Evolutionary conservation across 2,797 vertebrate genomes (phyloP).

Genomic region (Esox lucius): DNA sequence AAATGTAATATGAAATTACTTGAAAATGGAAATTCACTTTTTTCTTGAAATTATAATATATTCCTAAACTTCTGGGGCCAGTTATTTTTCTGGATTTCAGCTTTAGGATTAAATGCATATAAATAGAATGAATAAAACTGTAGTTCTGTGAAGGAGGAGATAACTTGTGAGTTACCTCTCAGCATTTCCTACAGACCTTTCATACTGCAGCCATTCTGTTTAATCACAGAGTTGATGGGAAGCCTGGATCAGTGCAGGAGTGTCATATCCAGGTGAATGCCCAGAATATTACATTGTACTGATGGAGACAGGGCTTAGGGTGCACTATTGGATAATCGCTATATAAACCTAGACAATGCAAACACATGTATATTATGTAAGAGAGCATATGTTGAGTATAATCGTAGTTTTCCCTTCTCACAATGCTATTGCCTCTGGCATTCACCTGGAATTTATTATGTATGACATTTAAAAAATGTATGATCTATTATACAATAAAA

Average conservation of each 20-base stretch:
- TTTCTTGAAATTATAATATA: too few species aligned
- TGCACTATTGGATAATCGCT: background rate
- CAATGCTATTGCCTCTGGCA: too few species aligned
- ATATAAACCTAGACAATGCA: background rate
- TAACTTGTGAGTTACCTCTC: conserved; percentile 35
- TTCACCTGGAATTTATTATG: too few species aligned
- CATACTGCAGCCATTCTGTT: conserved; percentile 44
- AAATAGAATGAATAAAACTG: background rate
- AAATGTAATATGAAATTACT: too few species aligned
- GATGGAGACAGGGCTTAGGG: conserved; percentile 20
- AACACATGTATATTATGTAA: conserved; percentile 1
- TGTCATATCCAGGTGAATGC: conserved; percentile 59
- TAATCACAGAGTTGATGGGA: conserved; percentile 48
- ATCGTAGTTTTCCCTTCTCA: too few species aligned
- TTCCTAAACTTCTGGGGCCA: too few species aligned
- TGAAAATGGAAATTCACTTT: too few species aligned
- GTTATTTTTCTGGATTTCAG: too few species aligned
- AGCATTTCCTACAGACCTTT: conserved; percentile 56
- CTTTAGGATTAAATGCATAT: too few species aligned
- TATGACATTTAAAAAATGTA: too few species aligned
- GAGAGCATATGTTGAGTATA: background rate
- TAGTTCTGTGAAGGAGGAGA: conserved; percentile 22
- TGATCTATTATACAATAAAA: too few species aligned
- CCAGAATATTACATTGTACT: conserved; percentile 36
- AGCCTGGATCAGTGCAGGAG: conserved; percentile 46